Evolutionary conservation across 2,797 vertebrate genomes (phyloP).

Genomic region (Cercopithecus petaurista): DNA sequence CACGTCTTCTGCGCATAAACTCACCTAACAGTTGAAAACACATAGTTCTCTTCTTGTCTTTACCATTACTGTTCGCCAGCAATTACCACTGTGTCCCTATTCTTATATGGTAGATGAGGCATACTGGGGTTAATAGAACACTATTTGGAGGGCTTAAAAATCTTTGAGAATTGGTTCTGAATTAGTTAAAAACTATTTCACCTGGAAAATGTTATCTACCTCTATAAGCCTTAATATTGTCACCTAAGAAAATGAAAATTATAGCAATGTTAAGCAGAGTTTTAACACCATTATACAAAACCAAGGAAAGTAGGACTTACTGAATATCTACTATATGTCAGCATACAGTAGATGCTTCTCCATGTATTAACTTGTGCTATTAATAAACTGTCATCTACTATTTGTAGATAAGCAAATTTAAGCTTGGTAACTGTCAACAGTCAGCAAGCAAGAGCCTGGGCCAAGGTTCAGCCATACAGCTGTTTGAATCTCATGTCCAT

Average conservation of each 20-base stretch:
- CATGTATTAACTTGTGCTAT: neutral
- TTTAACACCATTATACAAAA: neutral
- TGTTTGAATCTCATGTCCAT: neutral
- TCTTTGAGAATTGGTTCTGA: neutral
- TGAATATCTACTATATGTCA: neutral
- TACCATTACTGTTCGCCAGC: neutral
- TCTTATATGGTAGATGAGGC: neutral
- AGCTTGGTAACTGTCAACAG: neutral
- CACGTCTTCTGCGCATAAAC: neutral
- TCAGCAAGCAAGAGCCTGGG: neutral
- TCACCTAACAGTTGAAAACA: neutral
- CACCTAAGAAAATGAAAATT: neutral
- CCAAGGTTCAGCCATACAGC: neutral
- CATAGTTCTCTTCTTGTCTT: neutral
- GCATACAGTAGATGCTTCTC: neutral
- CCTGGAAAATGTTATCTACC: neutral
- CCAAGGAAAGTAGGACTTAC: neutral
- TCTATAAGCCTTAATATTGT: neutral
- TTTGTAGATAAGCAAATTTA: conserved; percentile 10
- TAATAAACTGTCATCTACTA: neutral
- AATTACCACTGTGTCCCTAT: neutral
- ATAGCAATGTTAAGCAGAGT: neutral
- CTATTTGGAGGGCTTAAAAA: neutral
- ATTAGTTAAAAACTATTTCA: neutral
- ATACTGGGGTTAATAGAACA: neutral